Evolutionary conservation across 2,113 vertebrate species (phyloP).

Genomic region (Piprites chloris): DNA sequence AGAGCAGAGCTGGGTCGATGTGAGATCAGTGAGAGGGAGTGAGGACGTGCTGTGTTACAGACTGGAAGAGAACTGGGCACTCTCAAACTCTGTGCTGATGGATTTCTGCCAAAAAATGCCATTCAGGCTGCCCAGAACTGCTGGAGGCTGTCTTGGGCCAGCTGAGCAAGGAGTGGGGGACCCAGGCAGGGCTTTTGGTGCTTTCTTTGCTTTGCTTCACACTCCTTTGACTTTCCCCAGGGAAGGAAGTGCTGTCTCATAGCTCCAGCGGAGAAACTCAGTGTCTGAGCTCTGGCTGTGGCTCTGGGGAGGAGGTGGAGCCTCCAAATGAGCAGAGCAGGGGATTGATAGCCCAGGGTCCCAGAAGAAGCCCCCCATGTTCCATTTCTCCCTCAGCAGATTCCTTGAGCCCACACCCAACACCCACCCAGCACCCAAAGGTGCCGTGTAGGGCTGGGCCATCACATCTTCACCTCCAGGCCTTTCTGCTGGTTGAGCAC

Average conservation of each 20-base stretch:
- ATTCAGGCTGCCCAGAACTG: background rate
- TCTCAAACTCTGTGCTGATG: background rate
- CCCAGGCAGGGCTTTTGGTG: background rate
- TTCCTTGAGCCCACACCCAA: background rate
- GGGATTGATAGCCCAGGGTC: background rate
- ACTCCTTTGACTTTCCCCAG: background rate
- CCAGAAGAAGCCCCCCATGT: background rate
- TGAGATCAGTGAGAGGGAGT: background rate
- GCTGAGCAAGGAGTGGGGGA: background rate
- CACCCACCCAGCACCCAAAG: background rate
- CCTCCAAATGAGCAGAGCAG: background rate
- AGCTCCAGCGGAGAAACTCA: background rate
- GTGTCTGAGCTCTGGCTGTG: background rate
- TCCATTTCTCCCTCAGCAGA: background rate
- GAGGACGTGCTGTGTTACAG: background rate
- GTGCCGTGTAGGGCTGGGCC: background rate
- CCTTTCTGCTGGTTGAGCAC: background rate
- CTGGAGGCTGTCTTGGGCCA: background rate
- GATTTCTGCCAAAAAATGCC: background rate
- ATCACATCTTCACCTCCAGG: background rate
- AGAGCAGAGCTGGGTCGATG: accelerated
- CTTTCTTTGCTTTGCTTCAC: background rate
- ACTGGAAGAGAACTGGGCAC: background rate
- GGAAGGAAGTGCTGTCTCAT: slow-evolving; percentile 21
- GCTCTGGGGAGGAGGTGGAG: background rate